Conservation (phyloP, 2,113 vertebrate genomes). For the Varanus komodoensis region DNA sequence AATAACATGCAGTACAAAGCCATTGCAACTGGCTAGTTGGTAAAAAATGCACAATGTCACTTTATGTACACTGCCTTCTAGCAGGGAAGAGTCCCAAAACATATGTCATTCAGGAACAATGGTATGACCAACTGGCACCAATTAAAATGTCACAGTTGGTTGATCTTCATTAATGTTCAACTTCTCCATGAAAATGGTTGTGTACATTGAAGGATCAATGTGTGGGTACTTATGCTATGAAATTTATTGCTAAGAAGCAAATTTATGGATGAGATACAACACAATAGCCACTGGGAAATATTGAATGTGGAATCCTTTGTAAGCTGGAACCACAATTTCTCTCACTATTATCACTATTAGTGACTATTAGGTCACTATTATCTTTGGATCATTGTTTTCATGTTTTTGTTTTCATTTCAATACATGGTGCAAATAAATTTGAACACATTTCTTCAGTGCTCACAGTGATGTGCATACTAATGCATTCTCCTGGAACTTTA, state of each 20-base stretch:
- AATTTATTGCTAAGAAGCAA: conserved; percentile 62
- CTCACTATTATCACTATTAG: not conserved
- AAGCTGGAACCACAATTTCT: conserved; percentile 51
- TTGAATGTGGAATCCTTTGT: conserved; percentile 46
- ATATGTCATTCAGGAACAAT: conserved; percentile 68
- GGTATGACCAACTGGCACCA: conserved; percentile 67
- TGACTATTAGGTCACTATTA: not conserved
- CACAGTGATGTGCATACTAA: not conserved
- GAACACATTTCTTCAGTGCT: not conserved
- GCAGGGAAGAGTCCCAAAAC: conserved; percentile 55
- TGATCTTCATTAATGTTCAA: conserved; percentile 66
- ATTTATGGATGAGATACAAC: conserved; percentile 61
- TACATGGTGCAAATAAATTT: not conserved
- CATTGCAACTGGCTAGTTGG: conserved; percentile 60
- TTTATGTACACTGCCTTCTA: conserved; percentile 40
- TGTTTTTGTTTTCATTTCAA: not conserved
- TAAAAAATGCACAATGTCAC: conserved; percentile 59
- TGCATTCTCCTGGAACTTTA: not conserved
- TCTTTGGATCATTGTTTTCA: conserved; percentile 17
- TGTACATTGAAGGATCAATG: conserved; percentile 68
- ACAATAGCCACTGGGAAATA: conserved; percentile 53
- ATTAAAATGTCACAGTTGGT: conserved; percentile 75
- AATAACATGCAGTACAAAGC: conserved; percentile 66
- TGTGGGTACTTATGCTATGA: conserved; percentile 60
- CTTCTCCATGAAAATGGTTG: conserved; percentile 60